These are phyloP conservation scores for Leptinotarsa rubiginosa DNA, from an alignment of 2,888 invertebrate species.

Conservation along the genomic window DNA sequence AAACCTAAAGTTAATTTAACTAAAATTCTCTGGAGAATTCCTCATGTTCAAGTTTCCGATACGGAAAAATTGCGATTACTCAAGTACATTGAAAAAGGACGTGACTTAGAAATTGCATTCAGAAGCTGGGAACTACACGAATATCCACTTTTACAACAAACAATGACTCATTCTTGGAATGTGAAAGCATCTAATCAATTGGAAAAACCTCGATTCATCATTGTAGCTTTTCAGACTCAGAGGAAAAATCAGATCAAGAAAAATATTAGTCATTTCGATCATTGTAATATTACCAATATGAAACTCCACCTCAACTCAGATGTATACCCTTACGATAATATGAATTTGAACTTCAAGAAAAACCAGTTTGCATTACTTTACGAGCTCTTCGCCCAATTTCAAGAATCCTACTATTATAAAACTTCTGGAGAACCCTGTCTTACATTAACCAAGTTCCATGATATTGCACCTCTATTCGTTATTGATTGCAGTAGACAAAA, in stretches of 20 bases:
- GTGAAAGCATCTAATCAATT: conserved; percentile 53
- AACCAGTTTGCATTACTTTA: conserved; percentile 51
- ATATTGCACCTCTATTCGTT: conserved; percentile 31
- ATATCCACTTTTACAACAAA: no score
- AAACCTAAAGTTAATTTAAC: no score
- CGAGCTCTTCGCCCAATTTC: conserved; percentile 53
- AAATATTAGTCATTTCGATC: conserved; percentile 49
- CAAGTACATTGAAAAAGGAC: no score
- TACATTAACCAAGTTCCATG: conserved; percentile 10
- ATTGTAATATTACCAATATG: no score
- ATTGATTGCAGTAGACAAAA: conserved; percentile 42
- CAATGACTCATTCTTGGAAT: conserved; percentile 55
- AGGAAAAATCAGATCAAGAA: conserved; percentile 53
- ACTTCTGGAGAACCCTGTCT: conserved; percentile 37
- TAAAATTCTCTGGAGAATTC: no score
- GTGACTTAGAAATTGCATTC: no score
- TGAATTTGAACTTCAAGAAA: conserved; percentile 54
- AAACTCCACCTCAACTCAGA: conserved; percentile 57
- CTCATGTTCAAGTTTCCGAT: no score
- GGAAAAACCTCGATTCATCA: conserved; percentile 57
- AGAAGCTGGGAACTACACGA: no score
- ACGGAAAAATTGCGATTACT: no score
- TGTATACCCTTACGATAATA: conserved; percentile 60
- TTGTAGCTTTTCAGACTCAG: conserved; percentile 61
- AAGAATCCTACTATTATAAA: conserved; percentile 45